A percentile compares a stretch with the other conserved stretches of the same genome.
These are phyloP conservation scores for Platorchestia sp. DNA, from an alignment of 1,140 invertebrate species.

Conservation along the genomic window DNA sequence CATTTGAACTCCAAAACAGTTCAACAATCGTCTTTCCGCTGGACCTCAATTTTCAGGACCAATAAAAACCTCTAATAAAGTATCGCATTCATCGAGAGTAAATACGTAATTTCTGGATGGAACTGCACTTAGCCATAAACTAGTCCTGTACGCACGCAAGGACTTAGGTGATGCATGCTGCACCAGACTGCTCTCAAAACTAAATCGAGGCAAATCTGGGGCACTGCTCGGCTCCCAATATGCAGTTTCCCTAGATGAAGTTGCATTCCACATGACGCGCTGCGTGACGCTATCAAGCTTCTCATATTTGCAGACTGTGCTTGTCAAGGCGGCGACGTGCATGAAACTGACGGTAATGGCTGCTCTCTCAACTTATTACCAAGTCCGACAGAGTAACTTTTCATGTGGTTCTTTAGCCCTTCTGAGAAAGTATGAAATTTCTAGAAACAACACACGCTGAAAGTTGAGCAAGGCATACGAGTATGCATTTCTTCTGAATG, in stretches of 20 bases:
- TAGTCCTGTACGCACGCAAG: not conserved
- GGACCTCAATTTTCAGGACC: not conserved
- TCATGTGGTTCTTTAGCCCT: not conserved
- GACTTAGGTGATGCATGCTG: not conserved
- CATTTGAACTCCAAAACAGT: not conserved
- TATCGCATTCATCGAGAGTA: not conserved
- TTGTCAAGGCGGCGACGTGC: not conserved
- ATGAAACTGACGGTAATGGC: not conserved
- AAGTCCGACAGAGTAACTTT: not conserved
- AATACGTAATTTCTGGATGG: not conserved
- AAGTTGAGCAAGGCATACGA: not conserved
- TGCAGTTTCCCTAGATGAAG: slow-evolving; percentile 11
- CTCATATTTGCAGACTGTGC: not conserved
- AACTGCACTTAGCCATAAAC: not conserved
- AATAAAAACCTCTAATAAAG: not conserved
- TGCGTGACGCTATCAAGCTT: not conserved
- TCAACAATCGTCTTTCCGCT: not conserved
- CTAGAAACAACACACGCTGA: not conserved
- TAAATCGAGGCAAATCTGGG: not conserved
- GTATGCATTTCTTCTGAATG: not conserved
- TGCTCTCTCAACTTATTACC: not conserved
- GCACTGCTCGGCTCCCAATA: not conserved
- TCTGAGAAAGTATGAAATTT: not conserved
- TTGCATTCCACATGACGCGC: slow-evolving; percentile 19
- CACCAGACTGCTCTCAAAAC: not conserved